Evolutionary conservation across 2,113 vertebrate genomes (phyloP).

Genomic region (Prietella phreatophila): DNA sequence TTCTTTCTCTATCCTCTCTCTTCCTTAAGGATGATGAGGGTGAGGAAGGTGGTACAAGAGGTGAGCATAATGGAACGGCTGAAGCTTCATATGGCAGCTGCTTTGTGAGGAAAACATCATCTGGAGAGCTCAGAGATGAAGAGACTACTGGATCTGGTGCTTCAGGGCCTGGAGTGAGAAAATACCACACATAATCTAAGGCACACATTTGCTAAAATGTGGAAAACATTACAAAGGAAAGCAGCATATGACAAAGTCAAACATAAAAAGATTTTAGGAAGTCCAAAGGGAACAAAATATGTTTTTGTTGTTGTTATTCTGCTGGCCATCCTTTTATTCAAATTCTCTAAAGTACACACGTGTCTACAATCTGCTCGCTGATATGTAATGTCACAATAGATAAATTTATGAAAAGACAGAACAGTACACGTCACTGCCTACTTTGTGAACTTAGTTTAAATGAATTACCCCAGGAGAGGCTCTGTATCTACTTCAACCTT

Average conservation of each 20-base stretch:
- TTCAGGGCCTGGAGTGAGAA: constrained; percentile 59
- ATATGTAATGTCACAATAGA: neutral
- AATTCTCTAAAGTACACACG: neutral
- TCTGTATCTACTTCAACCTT: neutral
- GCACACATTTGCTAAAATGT: neutral
- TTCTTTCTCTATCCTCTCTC: constrained; percentile 67
- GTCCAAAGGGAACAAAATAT: no score
- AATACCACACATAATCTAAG: constrained; percentile 62
- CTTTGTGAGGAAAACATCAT: constrained; percentile 64
- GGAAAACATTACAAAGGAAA: constrained; percentile 58
- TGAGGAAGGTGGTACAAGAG: constrained; percentile 63
- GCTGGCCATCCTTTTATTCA: neutral
- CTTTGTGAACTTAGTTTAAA: neutral
- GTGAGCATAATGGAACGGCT: constrained; percentile 63
- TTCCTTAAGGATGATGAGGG: constrained; percentile 60
- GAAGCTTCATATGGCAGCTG: constrained; percentile 59
- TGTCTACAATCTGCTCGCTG: neutral
- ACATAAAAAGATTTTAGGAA: neutral
- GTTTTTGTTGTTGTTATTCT: neutral
- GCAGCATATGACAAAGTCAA: neutral
- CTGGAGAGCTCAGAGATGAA: constrained; percentile 59
- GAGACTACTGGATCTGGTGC: constrained; percentile 60
- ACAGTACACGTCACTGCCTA: neutral
- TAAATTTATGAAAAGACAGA: neutral
- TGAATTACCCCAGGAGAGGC: neutral